Percentiles rank a stretch among this genome's conserved stretches.
Conservation (phyloP, 1,140 invertebrate species). For the Lithobius niger region DNA sequence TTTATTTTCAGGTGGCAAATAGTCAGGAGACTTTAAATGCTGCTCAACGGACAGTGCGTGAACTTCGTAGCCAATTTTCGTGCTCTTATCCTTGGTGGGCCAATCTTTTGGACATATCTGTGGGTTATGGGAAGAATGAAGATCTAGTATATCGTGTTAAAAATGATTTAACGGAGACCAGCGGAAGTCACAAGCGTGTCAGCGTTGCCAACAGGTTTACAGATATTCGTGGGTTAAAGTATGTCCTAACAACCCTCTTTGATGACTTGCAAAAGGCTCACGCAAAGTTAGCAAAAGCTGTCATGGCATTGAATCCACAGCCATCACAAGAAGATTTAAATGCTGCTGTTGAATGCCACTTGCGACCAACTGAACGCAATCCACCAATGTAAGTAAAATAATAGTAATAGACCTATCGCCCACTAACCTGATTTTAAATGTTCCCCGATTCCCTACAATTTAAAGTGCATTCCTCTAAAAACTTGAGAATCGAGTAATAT, state of each 20-base stretch:
- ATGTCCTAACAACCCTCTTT: constrained; percentile 33
- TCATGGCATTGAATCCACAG: constrained; percentile 28
- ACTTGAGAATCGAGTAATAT: no score
- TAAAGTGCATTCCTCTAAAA: no score
- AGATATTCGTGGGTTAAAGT: constrained; percentile 29
- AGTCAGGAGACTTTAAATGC: no score
- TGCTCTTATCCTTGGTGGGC: constrained; percentile 35
- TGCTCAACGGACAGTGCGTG: no score
- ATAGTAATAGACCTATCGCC: no score
- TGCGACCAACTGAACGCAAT: constrained; percentile 32
- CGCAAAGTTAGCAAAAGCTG: constrained; percentile 25
- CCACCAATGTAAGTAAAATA: constrained; percentile 15
- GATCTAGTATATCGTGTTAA: constrained; percentile 32
- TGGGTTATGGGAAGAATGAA: constrained; percentile 22
- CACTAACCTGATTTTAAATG: no score
- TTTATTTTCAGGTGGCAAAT: no score
- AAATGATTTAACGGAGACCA: constrained; percentile 29
- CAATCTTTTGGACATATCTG: constrained; percentile 23
- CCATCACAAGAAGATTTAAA: constrained; percentile 36
- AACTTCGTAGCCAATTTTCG: no score
- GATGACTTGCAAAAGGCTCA: constrained; percentile 31
- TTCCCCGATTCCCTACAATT: no score
- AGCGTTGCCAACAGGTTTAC: constrained; percentile 20
- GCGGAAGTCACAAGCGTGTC: not conserved
- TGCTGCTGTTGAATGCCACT: constrained; percentile 48